Conservation (phyloP, 2,888 invertebrate species). For the Acleris literana region DNA sequence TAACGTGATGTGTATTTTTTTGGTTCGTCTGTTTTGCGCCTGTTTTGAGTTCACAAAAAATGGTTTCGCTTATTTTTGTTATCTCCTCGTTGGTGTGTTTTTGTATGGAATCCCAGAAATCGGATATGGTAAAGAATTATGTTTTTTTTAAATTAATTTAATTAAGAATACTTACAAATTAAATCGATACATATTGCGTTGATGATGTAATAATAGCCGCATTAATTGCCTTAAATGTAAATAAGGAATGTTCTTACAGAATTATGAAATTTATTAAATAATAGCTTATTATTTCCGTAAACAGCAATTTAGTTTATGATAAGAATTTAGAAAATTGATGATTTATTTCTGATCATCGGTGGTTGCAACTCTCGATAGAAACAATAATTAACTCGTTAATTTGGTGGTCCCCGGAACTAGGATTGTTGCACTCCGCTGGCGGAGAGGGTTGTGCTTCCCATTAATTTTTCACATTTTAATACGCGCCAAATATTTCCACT, state of each 20-base stretch:
- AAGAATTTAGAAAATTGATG: too few species aligned
- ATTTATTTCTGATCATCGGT: too few species aligned
- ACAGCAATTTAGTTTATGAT: too few species aligned
- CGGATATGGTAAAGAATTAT: neutral
- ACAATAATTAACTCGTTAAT: neutral
- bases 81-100: slow-evolving; percentile 29
- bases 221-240: too few species aligned
- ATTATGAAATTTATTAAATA: too few species aligned
- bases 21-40: slow-evolving; percentile 34
- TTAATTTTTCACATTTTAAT: slow-evolving; percentile 83
- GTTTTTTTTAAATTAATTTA: neutral
- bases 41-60: slow-evolving; percentile 30
- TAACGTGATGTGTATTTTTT: slow-evolving; percentile 34
- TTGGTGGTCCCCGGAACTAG: slow-evolving; percentile 1
- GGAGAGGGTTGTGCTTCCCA: slow-evolving; percentile 57
- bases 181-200: neutral
- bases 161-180: neutral
- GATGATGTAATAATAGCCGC: neutral
- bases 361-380: neutral
- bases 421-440: slow-evolving; percentile 18
- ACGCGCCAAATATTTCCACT: slow-evolving; percentile 82
- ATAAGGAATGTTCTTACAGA: too few species aligned
- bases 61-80: slow-evolving; percentile 28
- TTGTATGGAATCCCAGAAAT: slow-evolving; percentile 9
- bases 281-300: too few species aligned